These are phyloP conservation scores for Tichodroma muraria DNA, from an alignment of 2,113 vertebrate genomes.

Conservation along the genomic window DNA sequence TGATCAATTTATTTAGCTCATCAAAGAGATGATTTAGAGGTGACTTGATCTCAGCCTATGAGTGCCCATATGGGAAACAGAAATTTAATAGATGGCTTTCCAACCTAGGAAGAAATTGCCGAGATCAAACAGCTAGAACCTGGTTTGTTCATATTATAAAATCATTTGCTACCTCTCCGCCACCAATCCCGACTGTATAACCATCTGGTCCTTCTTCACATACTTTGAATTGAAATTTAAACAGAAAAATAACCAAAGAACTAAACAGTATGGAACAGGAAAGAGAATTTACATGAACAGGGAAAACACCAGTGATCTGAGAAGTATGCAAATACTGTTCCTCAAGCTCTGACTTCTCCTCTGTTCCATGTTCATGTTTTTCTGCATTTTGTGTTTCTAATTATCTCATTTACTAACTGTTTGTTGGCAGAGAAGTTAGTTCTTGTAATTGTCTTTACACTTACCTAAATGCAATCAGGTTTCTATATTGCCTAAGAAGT, in stretches of 20 bases:
- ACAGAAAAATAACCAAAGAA: neutral
- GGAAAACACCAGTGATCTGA: neutral
- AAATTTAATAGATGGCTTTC: neutral
- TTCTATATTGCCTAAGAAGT: neutral
- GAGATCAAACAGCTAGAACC: neutral
- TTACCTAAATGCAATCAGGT: neutral
- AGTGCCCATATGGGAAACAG: neutral
- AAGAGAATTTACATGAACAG: neutral
- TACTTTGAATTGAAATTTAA: neutral
- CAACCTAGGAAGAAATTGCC: neutral
- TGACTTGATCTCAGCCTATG: neutral
- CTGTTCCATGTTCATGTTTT: neutral
- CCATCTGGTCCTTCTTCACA: neutral
- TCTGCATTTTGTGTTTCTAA: neutral
- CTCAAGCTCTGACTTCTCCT: neutral
- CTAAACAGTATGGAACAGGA: neutral
- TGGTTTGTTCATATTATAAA: neutral
- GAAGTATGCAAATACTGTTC: neutral
- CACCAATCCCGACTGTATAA: neutral
- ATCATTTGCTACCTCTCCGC: neutral
- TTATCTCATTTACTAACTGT: neutral
- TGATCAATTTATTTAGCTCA: conserved; percentile 5
- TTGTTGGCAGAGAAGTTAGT: neutral
- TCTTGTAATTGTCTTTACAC: neutral
- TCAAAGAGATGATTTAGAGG: conserved; percentile 10